Percentiles rank a stretch among this genome's conserved stretches.
Conservation (phyloP, 30 jellyfish, hydroid and myxozoan genomes). For the Chironex yamaguchii region DNA sequence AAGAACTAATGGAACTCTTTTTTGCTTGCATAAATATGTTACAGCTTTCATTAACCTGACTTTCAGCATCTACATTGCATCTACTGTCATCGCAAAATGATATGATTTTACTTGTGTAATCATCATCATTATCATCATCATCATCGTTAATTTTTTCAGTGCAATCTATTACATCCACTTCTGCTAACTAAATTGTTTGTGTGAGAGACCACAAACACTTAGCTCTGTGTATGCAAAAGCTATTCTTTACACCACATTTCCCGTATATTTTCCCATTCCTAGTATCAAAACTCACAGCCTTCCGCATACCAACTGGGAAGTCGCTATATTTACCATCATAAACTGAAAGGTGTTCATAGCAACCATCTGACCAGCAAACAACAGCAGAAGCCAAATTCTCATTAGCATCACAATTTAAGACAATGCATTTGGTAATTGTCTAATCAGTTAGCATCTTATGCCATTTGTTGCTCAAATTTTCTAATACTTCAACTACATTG, state of each 20-base stretch:
- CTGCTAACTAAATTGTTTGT: background rate
- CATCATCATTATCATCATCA: background rate
- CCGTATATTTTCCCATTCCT: conserved; percentile 22
- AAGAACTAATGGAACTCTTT: too few species aligned
- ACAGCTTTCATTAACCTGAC: too few species aligned
- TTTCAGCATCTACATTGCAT: too few species aligned
- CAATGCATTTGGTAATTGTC: background rate
- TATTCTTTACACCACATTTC: background rate
- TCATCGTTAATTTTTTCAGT: background rate
- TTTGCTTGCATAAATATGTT: too few species aligned
- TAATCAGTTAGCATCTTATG: background rate
- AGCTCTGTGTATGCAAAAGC: conserved; percentile 28
- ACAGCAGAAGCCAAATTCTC: background rate
- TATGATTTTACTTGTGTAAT: too few species aligned
- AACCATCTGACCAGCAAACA: conserved; percentile 11
- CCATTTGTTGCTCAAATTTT: background rate
- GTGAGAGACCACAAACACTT: conserved; percentile 24
- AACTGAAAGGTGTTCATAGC: conserved; percentile 10
- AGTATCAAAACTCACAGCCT: conserved; percentile 7
- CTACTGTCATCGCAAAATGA: too few species aligned
- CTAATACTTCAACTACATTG: background rate
- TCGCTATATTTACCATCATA: background rate
- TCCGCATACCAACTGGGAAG: conserved; percentile 12
- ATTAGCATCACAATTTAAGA: background rate
- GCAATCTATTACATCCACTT: too few species aligned